Percentiles rank a stretch among this genome's conserved stretches.
Evolutionary conservation across 2,888 invertebrate species (phyloP).

Genomic region (Lasiommata megera): DNA sequence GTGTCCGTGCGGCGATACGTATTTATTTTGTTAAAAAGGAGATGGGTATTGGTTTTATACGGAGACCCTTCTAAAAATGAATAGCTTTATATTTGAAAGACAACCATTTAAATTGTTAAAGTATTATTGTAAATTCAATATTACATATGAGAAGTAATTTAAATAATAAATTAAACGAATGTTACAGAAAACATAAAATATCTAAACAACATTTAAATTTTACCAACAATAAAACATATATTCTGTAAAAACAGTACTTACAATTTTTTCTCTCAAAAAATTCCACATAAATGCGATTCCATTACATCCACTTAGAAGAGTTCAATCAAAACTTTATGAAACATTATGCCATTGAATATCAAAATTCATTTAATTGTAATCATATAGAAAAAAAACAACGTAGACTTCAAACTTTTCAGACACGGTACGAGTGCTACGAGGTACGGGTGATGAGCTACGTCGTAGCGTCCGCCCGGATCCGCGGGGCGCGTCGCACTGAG

Average conservation of each 20-base stretch:
- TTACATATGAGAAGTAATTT: too few relatives aligned
- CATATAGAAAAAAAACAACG: slow-evolving; percentile 17
- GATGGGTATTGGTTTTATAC: background rate
- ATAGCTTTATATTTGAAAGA: too few relatives aligned
- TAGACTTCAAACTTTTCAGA: slow-evolving; percentile 43
- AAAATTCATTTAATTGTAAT: background rate
- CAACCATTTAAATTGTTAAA: too few relatives aligned
- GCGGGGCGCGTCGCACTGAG: slow-evolving; percentile 71
- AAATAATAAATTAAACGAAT: too few relatives aligned
- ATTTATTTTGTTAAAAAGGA: slow-evolving; percentile 12
- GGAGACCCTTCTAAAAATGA: background rate
- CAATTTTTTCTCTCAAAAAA: slow-evolving; percentile 41
- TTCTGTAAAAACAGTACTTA: slow-evolving; percentile 46
- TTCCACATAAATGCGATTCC: slow-evolving; percentile 29
- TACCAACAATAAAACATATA: background rate
- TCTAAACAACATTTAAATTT: too few relatives aligned
- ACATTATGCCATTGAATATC: background rate
- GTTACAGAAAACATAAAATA: too few relatives aligned
- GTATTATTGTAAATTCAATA: too few relatives aligned
- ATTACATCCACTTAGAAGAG: slow-evolving; percentile 24
- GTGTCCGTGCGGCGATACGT: slow-evolving; percentile 21
- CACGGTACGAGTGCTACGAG: slow-evolving; percentile 42
- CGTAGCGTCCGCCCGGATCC: slow-evolving; percentile 64
- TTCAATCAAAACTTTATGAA: slow-evolving; percentile 11
- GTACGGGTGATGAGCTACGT: slow-evolving; percentile 45